Evolutionary conservation across 2,888 invertebrate genomes (phyloP).

Genomic region (Protula sp.): DNA sequence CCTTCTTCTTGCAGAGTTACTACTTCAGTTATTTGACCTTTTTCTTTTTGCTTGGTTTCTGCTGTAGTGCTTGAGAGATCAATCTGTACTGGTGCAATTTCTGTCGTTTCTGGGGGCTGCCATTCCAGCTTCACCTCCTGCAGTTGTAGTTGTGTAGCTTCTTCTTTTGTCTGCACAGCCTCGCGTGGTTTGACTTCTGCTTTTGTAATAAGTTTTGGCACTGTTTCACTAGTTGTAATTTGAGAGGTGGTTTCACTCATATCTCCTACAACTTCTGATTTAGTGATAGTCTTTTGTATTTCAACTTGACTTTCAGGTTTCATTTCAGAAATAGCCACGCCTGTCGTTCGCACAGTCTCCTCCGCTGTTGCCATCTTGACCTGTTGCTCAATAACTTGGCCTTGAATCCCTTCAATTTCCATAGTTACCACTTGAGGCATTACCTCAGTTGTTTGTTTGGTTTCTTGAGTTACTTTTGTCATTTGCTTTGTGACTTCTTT

Average conservation of each 20-base stretch:
- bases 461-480: not conserved
- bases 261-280: not conserved
- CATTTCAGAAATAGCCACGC: not conserved
- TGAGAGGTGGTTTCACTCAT: no score
- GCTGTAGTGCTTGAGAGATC: no score
- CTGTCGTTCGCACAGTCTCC: slow-evolving; percentile 10
- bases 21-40: no score
- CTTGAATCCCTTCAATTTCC: not conserved
- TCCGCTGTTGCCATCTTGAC: not conserved
- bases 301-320: slow-evolving; percentile 10
- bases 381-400: slow-evolving; percentile 3
- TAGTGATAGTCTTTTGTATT: not conserved
- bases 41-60: not conserved
- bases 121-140: no score
- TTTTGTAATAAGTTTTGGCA: no score
- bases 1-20: no score
- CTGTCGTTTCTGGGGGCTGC: no score
- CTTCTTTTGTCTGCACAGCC: no score
- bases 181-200: no score
- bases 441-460: not conserved
- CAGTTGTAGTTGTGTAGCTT: no score
- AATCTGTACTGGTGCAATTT: no score
- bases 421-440: not conserved
- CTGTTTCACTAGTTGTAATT: no score
- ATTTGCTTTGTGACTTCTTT: slow-evolving; percentile 7